Base-by-base conservation (phyloP, 2,797 vertebrate genomes). In the Mormyrops boulengeri region DNA sequence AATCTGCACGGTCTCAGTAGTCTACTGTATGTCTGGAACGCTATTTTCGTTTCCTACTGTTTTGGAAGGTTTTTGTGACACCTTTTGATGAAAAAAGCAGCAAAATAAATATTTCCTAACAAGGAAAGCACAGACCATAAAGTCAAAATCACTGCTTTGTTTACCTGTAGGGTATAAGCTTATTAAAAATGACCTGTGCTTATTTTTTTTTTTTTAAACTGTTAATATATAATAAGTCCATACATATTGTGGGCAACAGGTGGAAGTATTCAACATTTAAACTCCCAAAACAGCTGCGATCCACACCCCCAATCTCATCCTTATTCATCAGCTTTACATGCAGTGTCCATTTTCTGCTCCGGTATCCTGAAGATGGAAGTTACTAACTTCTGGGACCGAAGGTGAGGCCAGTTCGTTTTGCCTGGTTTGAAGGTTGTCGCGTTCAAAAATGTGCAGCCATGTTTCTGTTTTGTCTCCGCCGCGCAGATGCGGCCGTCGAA, bases 1-100 rank as follows among this genome's bases (percentile, higher is more conserved):
- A 87, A 55, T 87, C 52, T 87, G 52, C 30, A 17, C 11, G 47
- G 85, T 86, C 85, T 85, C 80, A 85, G 8, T 50, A 85, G 80
- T 85, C 17, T 85, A 85, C 80, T 85, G 80, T 85, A 85, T 85
- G 80, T 86, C 85, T 86, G 47, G 85, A 55, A 30, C 26, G 3
- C 26, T 57, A 19, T 55, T 55, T 55, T 55, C 6, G 3, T 34
- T 69, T 69, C 50, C 85, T 87, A 87, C 85, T 87, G 85, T 87
- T 87, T 55, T 87, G 85, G 85, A 87, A 52, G 52, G 50, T 34
- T 87, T 86, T 34, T 57, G 26, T 57, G 34, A 87, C 50, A 57
- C 85, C 52, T 53, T 87, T 22, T 86, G 26, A 55, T 55, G 47
- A 87, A 38, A 50, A 22, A 57, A 57, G 17, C 22, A 55, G 52